A percentile compares a stretch with the other conserved stretches of the same genome.
Evolutionary conservation across 2,113 vertebrate genomes (phyloP).

Genomic region (cat (Felis catus)): DNA sequence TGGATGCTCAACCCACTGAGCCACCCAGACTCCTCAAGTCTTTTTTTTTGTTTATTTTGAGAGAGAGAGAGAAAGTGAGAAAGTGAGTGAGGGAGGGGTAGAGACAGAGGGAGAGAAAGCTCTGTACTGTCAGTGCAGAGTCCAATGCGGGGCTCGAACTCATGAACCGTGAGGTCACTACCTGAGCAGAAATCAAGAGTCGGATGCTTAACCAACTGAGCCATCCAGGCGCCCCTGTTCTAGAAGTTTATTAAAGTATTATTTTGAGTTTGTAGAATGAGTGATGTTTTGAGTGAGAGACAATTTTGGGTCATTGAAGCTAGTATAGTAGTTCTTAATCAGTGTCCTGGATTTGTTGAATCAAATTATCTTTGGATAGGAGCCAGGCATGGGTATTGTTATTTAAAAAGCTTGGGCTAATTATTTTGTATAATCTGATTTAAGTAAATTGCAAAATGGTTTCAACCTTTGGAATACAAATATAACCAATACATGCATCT

Average conservation of each 20-base stretch:
- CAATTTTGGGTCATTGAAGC: background rate
- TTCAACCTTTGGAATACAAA: constrained; percentile 16
- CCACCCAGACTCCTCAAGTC: too few relatives aligned
- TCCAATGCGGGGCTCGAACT: too few relatives aligned
- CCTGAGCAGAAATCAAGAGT: too few relatives aligned
- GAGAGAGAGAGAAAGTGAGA: too few relatives aligned
- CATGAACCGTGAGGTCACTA: too few relatives aligned
- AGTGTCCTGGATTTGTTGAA: background rate
- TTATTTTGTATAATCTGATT: background rate
- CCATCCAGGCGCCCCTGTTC: too few relatives aligned
- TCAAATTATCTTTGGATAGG: background rate
- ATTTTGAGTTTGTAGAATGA: background rate
- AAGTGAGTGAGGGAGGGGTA: too few relatives aligned
- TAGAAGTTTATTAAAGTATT: background rate
- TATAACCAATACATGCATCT: background rate
- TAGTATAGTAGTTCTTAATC: background rate
- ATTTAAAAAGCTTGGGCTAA: background rate
- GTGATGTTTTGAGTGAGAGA: background rate
- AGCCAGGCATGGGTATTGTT: background rate
- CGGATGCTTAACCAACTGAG: too few relatives aligned
- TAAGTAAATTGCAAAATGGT: background rate
- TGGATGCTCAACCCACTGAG: too few relatives aligned
- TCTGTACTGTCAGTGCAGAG: too few relatives aligned
- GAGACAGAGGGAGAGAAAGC: too few relatives aligned
- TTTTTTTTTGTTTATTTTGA: too few relatives aligned